Conservation (phyloP, 2,888 invertebrate genomes). For the Oligia fasciuncula region DNA sequence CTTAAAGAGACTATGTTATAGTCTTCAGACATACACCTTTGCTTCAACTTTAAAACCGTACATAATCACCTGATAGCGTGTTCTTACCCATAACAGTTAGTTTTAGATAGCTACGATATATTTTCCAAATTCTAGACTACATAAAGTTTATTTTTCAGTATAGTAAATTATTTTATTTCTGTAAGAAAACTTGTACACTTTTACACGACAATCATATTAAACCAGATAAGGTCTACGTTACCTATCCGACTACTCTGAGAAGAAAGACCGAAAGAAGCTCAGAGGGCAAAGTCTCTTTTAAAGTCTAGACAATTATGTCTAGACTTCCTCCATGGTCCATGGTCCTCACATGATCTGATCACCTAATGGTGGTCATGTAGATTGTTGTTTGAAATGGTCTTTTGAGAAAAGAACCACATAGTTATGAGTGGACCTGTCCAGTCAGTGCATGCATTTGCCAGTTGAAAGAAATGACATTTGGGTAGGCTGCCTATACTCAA, state of each 20-base stretch:
- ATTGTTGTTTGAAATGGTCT: background rate
- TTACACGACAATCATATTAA: background rate
- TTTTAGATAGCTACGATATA: conserved; percentile 47
- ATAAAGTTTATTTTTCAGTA: conserved; percentile 33
- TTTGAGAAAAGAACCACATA: background rate
- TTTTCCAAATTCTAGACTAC: conserved; percentile 47
- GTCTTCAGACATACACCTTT: conserved; percentile 24
- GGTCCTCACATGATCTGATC: no score
- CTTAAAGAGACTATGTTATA: background rate
- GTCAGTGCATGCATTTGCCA: background rate
- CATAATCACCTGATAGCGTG: conserved; percentile 51
- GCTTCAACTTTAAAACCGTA: conserved; percentile 57
- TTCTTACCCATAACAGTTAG: conserved; percentile 41
- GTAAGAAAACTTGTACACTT: background rate
- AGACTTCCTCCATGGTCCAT: no score
- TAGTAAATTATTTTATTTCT: background rate
- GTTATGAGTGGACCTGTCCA: background rate
- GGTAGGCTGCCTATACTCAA: background rate
- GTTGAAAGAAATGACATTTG: background rate
- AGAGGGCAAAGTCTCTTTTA: background rate
- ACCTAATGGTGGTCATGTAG: no score
- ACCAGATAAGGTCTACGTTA: background rate
- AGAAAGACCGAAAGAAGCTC: background rate
- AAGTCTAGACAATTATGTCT: no score
- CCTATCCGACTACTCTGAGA: no score